These are phyloP conservation scores for Calliopum simillimum DNA, from an alignment of 2,888 invertebrate species.

Conservation along the genomic window DNA sequence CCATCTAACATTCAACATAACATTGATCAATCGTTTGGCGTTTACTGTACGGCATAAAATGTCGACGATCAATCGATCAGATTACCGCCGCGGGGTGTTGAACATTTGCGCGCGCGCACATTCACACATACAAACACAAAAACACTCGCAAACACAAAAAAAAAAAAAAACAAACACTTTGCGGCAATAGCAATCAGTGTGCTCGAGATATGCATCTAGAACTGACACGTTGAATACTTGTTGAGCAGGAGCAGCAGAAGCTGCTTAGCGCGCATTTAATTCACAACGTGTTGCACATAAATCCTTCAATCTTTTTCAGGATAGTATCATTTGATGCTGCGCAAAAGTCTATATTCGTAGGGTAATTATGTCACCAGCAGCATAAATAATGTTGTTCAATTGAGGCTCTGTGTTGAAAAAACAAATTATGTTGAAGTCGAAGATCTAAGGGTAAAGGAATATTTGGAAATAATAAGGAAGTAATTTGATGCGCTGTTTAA, in stretches of 20 bases:
- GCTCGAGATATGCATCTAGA: too few species aligned
- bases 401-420: too few species aligned
- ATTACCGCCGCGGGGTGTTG: slow-evolving; percentile 33
- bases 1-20: slow-evolving; percentile 10
- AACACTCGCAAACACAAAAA: too few species aligned
- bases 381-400: slow-evolving; percentile 29
- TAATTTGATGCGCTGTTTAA: too few species aligned
- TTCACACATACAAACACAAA: too few species aligned
- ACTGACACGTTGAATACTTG: neutral
- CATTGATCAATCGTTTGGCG: slow-evolving; percentile 27
- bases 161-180: too few species aligned
- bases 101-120: slow-evolving; percentile 24
- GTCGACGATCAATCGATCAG: slow-evolving; percentile 37
- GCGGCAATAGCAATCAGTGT: too few species aligned
- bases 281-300: slow-evolving; percentile 32
- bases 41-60: slow-evolving; percentile 15
- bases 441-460: too few species aligned
- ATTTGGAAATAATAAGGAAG: too few species aligned
- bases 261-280: slow-evolving; percentile 18
- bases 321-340: neutral
- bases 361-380: slow-evolving; percentile 26
- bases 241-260: neutral
- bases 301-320: slow-evolving; percentile 24
- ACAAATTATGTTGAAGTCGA: too few species aligned
- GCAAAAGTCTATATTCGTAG: slow-evolving; percentile 4